Conservation (phyloP, 2,797 vertebrate genomes). For the Tolypeutes matacus region DNA sequence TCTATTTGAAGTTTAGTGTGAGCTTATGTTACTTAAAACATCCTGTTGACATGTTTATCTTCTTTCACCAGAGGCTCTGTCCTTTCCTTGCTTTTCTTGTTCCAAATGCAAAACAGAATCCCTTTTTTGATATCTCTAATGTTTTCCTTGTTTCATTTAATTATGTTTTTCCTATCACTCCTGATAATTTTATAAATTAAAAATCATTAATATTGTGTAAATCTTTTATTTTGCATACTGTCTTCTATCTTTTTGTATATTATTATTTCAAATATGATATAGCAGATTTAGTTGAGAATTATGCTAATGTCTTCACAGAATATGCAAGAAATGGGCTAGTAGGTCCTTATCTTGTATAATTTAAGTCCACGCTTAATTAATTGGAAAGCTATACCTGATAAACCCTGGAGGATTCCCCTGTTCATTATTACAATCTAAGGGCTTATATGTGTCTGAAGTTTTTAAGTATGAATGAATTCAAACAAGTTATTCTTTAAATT, state of each 20-base stretch:
- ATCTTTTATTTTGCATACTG: background rate
- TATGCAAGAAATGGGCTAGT: background rate
- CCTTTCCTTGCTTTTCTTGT: background rate
- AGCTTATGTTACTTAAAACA: background rate
- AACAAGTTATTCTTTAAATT: conserved; percentile 1
- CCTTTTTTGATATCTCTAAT: background rate
- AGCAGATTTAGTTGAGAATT: background rate
- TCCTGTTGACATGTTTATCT: background rate
- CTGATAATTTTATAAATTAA: conserved; percentile 14
- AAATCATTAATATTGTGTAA: background rate
- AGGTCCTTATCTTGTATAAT: background rate
- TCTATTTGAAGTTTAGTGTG: background rate
- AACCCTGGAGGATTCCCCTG: background rate
- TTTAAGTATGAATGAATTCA: background rate
- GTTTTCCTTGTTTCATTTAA: background rate
- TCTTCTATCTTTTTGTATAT: background rate
- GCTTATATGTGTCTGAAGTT: background rate
- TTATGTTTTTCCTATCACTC: background rate
- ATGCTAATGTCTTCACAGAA: background rate
- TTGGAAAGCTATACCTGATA: background rate
- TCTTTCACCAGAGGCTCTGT: background rate
- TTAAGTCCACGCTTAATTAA: background rate
- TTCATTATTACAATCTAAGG: background rate
- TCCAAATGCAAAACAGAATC: background rate
- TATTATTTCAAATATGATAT: background rate